Percentiles rank a stretch among this genome's conserved stretches.
phyloP scores from a whole-genome alignment of 2,888 invertebrate species.

The Hydroisotoma schaefferi region DNA sequence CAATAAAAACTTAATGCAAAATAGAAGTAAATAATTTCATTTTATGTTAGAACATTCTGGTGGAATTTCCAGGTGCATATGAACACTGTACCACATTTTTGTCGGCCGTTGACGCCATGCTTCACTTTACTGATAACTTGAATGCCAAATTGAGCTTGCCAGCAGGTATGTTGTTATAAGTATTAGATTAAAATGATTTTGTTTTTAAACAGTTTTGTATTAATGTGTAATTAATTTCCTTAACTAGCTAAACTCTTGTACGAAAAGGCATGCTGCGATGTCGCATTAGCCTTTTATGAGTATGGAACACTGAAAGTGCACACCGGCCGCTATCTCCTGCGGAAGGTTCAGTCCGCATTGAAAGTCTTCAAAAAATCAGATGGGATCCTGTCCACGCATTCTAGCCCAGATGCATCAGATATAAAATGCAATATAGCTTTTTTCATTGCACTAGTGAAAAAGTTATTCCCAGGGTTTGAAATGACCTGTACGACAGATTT shows the following conservation, averaged over 20 bases:
- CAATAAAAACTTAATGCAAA: neutral
- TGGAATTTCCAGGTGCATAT: conserved; percentile 4
- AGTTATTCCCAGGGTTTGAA: neutral
- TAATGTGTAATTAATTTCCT: neutral
- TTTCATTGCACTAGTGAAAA: neutral
- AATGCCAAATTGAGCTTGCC: neutral
- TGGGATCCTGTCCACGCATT: neutral
- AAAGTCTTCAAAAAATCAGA: neutral
- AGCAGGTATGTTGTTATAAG: neutral
- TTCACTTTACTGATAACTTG: neutral
- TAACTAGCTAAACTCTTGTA: neutral
- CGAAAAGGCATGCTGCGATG: neutral
- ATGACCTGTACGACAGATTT: neutral
- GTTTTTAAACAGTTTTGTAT: too few species aligned
- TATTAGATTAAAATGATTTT: neutral
- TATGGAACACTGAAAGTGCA: neutral
- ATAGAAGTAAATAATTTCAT: neutral
- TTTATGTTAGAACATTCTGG: neutral
- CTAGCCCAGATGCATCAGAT: neutral
- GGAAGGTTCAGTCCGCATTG: neutral
- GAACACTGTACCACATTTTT: neutral
- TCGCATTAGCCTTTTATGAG: neutral
- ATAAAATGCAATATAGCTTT: conserved; percentile 1
- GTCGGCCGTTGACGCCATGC: neutral
- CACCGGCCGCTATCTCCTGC: neutral